Conservation (phyloP, 2,888 invertebrate genomes). For the Philonicus albiceps region DNA sequence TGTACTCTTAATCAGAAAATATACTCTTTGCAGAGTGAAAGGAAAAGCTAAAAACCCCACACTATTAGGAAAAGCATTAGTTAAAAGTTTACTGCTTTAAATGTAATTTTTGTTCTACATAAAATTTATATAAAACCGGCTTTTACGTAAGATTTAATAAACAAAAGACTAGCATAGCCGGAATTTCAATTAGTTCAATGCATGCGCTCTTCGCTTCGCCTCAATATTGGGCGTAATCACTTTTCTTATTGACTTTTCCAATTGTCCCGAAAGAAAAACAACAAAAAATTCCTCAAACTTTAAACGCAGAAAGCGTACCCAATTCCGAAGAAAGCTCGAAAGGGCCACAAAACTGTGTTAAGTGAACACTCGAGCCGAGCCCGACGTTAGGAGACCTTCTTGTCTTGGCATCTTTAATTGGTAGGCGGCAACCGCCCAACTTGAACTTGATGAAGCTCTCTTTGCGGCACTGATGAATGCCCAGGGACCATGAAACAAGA, state of each 20-base stretch:
- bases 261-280: background rate
- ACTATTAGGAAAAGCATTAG: too few species aligned
- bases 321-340: background rate
- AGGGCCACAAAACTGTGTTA: slow-evolving; percentile 27
- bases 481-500: background rate
- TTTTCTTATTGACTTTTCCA: background rate
- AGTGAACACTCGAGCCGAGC: background rate
- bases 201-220: background rate
- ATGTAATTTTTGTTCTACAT: background rate
- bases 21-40: too few species aligned
- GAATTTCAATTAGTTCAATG: background rate
- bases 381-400: background rate
- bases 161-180: background rate
- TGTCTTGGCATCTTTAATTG: slow-evolving; percentile 3
- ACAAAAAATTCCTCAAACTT: background rate
- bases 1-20: too few species aligned
- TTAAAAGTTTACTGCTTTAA: too few species aligned
- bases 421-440: slow-evolving; percentile 6
- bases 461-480: background rate
- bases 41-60: too few species aligned
- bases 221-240: background rate
- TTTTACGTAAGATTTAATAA: background rate
- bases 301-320: background rate
- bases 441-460: slow-evolving; percentile 20
- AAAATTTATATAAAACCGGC: background rate